Percentiles rank a stretch among this genome's conserved stretches.
phyloP scores from a whole-genome alignment of 2,113 vertebrate genomes.

The Cariama cristata region DNA sequence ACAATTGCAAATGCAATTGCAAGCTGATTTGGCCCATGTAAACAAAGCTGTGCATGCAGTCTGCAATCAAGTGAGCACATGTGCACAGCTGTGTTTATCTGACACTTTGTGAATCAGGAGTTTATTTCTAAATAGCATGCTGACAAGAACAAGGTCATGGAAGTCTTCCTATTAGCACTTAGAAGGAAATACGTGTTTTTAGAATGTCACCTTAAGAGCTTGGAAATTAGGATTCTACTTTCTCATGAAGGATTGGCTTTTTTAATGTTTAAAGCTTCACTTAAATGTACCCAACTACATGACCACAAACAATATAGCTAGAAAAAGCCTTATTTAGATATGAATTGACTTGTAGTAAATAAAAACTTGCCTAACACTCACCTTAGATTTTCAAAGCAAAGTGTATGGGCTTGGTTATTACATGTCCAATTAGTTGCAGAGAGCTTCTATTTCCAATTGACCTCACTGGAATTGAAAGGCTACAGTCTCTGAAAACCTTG shows the following conservation, averaged over 20 bases:
- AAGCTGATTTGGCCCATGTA: neutral
- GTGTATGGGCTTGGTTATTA: neutral
- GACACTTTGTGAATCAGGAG: neutral
- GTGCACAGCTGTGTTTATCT: constrained; percentile 63
- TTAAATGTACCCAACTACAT: neutral
- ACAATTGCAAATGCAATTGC: neutral
- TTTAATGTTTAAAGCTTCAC: neutral
- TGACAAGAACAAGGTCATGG: constrained; percentile 32
- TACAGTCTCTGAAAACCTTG: neutral
- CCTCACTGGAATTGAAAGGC: neutral
- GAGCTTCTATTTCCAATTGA: neutral
- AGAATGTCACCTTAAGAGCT: neutral
- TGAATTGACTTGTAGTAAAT: neutral
- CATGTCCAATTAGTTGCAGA: neutral
- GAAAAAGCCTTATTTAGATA: neutral
- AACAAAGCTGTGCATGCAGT: constrained; percentile 13
- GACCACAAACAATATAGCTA: neutral
- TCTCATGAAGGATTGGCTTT: neutral
- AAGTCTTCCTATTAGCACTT: neutral
- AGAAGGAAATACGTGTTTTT: neutral
- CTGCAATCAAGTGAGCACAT: constrained; percentile 13
- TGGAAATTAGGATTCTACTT: neutral
- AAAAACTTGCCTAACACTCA: neutral
- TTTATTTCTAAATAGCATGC: constrained; percentile 46
- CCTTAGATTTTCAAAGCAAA: neutral